phyloP scores from a whole-genome alignment of 1,140 invertebrate genomes.

The Aphelenchoides fujianensis region DNA sequence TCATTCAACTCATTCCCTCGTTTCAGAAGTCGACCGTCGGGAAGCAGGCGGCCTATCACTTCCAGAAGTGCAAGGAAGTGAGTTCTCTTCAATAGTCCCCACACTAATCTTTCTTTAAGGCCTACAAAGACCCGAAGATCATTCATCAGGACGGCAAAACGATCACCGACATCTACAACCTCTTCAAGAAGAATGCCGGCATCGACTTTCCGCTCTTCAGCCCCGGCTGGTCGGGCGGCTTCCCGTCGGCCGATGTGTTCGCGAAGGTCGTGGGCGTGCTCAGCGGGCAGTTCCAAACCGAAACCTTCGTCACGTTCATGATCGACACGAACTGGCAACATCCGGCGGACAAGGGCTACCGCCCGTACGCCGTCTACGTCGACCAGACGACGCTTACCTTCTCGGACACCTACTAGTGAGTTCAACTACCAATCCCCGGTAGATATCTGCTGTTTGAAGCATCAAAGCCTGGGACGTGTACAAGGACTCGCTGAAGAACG shows the following conservation, averaged over 20 bases:
- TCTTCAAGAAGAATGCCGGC: background rate
- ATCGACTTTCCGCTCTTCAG: background rate
- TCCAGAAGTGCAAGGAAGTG: constrained; percentile 31
- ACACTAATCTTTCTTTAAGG: too few species aligned
- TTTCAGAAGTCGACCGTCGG: background rate
- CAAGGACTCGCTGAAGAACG: constrained; percentile 23
- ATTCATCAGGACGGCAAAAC: constrained; percentile 3
- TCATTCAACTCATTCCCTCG: background rate
- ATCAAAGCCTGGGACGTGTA: constrained; percentile 35
- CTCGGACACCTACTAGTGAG: constrained; percentile 3
- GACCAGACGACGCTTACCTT: constrained; percentile 33
- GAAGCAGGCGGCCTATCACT: constrained; percentile 28
- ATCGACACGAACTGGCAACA: constrained; percentile 55
- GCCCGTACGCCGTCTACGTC: constrained; percentile 39
- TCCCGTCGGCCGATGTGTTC: constrained; percentile 9
- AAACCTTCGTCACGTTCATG: constrained; percentile 34
- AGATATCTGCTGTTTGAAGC: constrained; percentile 30
- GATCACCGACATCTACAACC: constrained; percentile 1
- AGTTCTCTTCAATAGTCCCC: too few species aligned
- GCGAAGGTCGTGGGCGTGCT: constrained; percentile 34
- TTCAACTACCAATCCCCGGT: background rate
- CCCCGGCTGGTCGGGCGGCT: background rate
- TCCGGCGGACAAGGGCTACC: constrained; percentile 26
- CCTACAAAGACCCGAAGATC: constrained; percentile 27
- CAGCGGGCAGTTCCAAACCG: constrained; percentile 29